Conservation (phyloP, 2,797 vertebrate species). For the Microtus californicus region DNA sequence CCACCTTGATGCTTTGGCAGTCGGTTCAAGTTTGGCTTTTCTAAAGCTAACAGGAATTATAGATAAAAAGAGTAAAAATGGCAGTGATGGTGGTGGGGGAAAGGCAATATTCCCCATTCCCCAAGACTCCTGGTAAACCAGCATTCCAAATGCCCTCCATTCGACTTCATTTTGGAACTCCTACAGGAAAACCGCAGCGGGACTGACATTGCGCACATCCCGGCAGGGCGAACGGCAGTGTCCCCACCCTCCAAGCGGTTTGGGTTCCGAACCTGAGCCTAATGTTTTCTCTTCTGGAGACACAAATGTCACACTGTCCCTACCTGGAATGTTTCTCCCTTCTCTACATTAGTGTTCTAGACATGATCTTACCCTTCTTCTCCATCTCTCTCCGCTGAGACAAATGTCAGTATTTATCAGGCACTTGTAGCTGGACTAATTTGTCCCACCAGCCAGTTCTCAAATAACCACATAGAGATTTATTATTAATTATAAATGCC, state of each 20-base stretch:
- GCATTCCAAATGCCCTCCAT: conserved; percentile 79
- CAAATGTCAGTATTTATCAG: conserved; percentile 38
- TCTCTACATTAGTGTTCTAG: neutral
- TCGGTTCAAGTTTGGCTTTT: neutral
- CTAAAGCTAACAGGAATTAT: neutral
- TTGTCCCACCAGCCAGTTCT: neutral
- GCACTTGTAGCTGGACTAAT: neutral
- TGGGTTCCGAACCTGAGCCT: conserved; percentile 57
- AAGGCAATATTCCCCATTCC: neutral
- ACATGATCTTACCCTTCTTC: neutral
- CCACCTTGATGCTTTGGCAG: neutral
- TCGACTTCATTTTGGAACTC: conserved; percentile 84
- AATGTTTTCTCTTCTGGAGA: conserved; percentile 33
- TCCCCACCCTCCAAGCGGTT: conserved; percentile 19
- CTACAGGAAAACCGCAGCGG: conserved; percentile 83
- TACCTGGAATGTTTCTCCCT: conserved; percentile 15
- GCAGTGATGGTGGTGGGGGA: neutral
- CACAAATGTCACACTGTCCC: neutral
- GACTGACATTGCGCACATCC: conserved; percentile 72
- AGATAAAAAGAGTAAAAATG: neutral
- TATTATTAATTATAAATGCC: neutral
- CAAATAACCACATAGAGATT: neutral
- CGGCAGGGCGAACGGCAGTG: neutral
- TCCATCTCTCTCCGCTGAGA: neutral
- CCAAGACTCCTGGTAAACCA: conserved; percentile 52